phyloP scores from a whole-genome alignment of 2,797 vertebrate species.

The Cygnus olor region DNA sequence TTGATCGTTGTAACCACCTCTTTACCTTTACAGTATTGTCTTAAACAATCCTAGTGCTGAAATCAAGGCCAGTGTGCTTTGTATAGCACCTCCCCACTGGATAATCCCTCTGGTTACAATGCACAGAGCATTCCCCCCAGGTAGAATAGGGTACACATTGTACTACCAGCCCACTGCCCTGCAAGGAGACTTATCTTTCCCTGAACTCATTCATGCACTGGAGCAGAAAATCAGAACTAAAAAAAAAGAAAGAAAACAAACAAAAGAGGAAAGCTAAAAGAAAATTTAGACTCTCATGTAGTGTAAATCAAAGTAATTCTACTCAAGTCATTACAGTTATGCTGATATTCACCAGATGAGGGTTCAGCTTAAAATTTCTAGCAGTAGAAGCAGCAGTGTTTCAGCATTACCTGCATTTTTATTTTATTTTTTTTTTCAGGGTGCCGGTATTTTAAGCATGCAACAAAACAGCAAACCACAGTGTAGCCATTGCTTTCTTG shows the following conservation, averaged over 20 bases:
- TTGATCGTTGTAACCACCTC: background rate
- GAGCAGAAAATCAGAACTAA: background rate
- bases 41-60: background rate
- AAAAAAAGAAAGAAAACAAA: background rate
- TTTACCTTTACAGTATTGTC: background rate
- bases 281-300: background rate
- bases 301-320: background rate
- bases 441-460: conserved; percentile 7
- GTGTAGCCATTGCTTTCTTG: conserved; percentile 17
- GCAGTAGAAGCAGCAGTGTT: background rate
- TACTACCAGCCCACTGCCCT: background rate
- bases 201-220: background rate
- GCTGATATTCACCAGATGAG: background rate
- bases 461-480: conserved; percentile 24
- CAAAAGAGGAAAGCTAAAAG: background rate
- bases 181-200: background rate
- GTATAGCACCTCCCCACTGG: rapidly evolving
- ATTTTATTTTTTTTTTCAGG: background rate
- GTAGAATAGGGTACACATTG: background rate
- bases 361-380: background rate
- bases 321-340: background rate
- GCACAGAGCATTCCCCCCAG: background rate
- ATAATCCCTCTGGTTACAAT: background rate
- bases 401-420: conserved; percentile 10
- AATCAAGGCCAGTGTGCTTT: background rate